Percentiles rank a stretch among this genome's conserved stretches.
Evolutionary conservation across 1,140 invertebrate species (phyloP).

Genomic region (Zaprionus capensis): DNA sequence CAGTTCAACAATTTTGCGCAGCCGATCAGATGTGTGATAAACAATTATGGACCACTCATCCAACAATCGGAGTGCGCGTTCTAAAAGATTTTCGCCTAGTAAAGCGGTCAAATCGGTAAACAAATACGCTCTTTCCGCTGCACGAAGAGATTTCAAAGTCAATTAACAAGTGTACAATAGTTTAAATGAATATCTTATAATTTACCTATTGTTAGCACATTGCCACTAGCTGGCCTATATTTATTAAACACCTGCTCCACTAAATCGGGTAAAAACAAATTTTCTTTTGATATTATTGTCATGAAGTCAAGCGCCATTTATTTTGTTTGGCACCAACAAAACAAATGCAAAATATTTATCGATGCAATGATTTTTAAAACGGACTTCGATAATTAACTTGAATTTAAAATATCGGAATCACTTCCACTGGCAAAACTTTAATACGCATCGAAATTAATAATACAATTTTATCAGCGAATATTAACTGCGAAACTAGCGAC

Average conservation of each 20-base stretch:
- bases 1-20: conserved; percentile 36
- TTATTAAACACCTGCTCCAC: conserved; percentile 34
- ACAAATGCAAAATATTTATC: background rate
- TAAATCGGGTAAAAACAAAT: conserved; percentile 38
- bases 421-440: background rate
- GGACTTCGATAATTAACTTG: background rate
- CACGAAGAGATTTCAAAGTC: background rate
- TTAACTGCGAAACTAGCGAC: too few species aligned
- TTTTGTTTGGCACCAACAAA: background rate
- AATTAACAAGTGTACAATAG: background rate
- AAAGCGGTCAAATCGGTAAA: conserved; percentile 43
- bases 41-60: conserved; percentile 49
- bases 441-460: too few species aligned
- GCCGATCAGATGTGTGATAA: conserved; percentile 36
- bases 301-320: conserved; percentile 31
- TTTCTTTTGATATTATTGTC: background rate
- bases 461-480: too few species aligned
- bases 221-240: conserved; percentile 12
- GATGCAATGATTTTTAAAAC: background rate
- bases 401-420: background rate
- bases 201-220: conserved; percentile 15
- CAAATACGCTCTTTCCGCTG: conserved; percentile 17
- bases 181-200: background rate
- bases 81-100: conserved; percentile 41
- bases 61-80: conserved; percentile 46